Evolutionary conservation across 2,888 invertebrate genomes (phyloP), one percentile per base, ranked within the genome.

Genomic region (Drosophila monieri): DNA sequence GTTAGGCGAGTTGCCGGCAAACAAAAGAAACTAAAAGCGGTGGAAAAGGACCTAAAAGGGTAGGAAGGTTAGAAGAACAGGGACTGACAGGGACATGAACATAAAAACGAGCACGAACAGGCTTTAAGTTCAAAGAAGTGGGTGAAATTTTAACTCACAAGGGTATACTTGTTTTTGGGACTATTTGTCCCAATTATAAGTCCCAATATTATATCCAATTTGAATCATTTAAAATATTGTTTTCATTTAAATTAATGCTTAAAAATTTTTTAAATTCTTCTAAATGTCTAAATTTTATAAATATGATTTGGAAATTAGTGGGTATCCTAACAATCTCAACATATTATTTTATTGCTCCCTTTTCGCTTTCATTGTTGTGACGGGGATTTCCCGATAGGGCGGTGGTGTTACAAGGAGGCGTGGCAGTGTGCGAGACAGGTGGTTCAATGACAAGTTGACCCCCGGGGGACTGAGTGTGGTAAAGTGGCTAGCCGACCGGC

Each of bases 61-160:
- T 57, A 27, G 53, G 57, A 27, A 39, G n/a, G 37, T 25, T 41
- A 9, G 9, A 21, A 9, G 15, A 32, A 5, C 15, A 30, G 44
- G 44, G 30, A 65, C 49, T 49, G 57, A 59, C 58, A 52, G 52
- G 57, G 44, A 62, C 67, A 53, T 44, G 44, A 35, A 67, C 67
- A 52, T 39, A 43, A 18, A 67, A 48, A 39, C 21, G 39, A 49
- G 32, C 69, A 68, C 53, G 68, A 53, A 60, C 54, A 6, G n/a
- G 53, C 68, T 68, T 68, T 68, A 68, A 54, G 59, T 68, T 68
- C n/a, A n/a, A 27, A 54, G 77, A 80, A 69, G 61, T 73, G 51
- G 52, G 52, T 49, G 49, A 57, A 51, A 44, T 23, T 57, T 58
- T 30, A 43, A 23, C 53, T 48, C 12, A 70, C 68, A 69, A 54